A percentile compares a stretch with the other conserved stretches of the same genome.
Evolutionary conservation across 2,113 vertebrate genomes (phyloP).

Genomic region (Sander lucioperca): DNA sequence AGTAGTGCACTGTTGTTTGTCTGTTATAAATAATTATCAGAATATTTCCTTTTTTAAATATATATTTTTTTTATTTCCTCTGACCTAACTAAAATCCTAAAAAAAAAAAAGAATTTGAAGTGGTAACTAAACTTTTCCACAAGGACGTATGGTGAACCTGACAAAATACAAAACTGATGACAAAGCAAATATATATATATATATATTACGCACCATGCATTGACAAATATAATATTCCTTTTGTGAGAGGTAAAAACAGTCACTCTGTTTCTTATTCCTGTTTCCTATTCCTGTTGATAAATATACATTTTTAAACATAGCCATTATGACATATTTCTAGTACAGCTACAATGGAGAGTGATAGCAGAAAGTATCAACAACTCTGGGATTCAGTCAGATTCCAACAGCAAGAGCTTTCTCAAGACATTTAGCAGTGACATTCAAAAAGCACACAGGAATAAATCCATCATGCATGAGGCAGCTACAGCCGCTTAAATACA

Average conservation of each 20-base stretch:
- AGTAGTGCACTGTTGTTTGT: not conserved
- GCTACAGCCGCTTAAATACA: not conserved
- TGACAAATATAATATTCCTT: not conserved
- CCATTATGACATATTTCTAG: slow-evolving; percentile 2
- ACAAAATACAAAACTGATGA: too few relatives aligned
- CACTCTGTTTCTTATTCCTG: not conserved
- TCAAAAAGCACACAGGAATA: slow-evolving; percentile 3
- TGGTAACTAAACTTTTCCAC: too few relatives aligned
- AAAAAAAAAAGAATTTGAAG: too few relatives aligned
- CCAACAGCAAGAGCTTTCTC: not conserved
- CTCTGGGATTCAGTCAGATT: slow-evolving; percentile 1
- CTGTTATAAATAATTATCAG: not conserved
- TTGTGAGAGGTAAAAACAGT: not conserved
- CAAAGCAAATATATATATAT: too few relatives aligned
- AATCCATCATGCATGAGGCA: slow-evolving; percentile 1
- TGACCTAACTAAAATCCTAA: too few relatives aligned
- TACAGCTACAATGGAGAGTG: slow-evolving; percentile 5
- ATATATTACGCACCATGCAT: too few relatives aligned
- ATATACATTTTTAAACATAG: not conserved
- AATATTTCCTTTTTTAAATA: too few relatives aligned
- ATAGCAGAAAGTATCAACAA: slow-evolving; percentile 9
- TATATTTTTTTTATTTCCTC: too few relatives aligned
- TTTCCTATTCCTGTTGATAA: not conserved
- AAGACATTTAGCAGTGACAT: not conserved
- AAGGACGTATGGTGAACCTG: too few relatives aligned